phyloP scores from a whole-genome alignment of 2,888 invertebrate species.

The Trissolcus japonicus region DNA sequence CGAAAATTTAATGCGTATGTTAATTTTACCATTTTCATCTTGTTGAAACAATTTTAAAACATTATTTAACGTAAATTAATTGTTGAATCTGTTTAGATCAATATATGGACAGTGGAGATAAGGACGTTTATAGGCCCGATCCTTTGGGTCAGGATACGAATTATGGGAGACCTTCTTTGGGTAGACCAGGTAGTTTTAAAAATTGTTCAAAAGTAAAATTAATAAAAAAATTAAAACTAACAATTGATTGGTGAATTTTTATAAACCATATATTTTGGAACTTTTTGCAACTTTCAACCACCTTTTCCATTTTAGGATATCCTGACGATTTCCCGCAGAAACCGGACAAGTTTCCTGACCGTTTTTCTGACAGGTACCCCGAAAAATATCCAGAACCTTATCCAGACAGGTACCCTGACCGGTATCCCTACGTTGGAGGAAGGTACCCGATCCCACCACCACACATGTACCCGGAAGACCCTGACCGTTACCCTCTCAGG shows the following conservation, averaged over 20 bases:
- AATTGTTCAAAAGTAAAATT: too few relatives aligned
- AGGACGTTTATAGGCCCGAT: constrained; percentile 74
- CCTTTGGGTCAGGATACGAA: constrained; percentile 77
- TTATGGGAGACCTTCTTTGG: constrained; percentile 75
- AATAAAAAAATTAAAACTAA: neutral
- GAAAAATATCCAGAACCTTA: constrained; percentile 62
- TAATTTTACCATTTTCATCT: neutral
- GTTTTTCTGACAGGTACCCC: constrained; percentile 61
- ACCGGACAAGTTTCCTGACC: constrained; percentile 58
- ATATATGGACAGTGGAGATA: constrained; percentile 70
- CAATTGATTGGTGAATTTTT: neutral
- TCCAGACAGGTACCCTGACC: constrained; percentile 60
- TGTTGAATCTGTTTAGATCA: constrained; percentile 35
- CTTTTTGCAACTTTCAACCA: neutral
- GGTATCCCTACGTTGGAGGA: constrained; percentile 60
- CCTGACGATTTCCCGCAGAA: constrained; percentile 67
- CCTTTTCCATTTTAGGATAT: constrained; percentile 62
- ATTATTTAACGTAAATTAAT: neutral
- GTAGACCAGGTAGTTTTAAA: constrained; percentile 68
- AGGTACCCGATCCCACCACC: constrained; percentile 60
- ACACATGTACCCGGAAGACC: constrained; percentile 3
- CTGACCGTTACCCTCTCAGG: constrained; percentile 68
- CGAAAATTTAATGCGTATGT: constrained; percentile 93
- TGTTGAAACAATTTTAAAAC: neutral
- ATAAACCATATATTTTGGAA: neutral